Conservation (phyloP, 2,888 invertebrate species). For the Sminthurides aquaticus region DNA sequence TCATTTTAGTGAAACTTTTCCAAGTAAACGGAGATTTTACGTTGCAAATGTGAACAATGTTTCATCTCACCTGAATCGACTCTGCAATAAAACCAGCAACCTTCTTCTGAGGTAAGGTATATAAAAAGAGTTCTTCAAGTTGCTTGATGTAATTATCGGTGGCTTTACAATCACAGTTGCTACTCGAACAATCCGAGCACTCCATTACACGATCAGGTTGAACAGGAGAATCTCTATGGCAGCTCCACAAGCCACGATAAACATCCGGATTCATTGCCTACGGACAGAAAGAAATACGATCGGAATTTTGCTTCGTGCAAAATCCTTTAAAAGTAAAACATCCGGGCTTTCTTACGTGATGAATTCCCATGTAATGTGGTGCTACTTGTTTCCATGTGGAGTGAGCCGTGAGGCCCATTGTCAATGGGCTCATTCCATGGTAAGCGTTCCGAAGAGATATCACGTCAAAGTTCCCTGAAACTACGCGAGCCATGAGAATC, state of each 20-base stretch:
- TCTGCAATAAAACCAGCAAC: constrained; percentile 90
- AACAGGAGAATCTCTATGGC: constrained; percentile 82
- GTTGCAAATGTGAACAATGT: not conserved
- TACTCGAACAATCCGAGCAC: constrained; percentile 45
- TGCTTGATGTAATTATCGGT: constrained; percentile 74
- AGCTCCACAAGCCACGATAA: constrained; percentile 84
- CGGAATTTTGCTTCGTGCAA: not conserved
- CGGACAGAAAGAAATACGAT: no score
- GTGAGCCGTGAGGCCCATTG: constrained; percentile 73
- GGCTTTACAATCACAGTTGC: constrained; percentile 49
- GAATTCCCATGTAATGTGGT: constrained; percentile 63
- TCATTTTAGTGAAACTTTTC: no score
- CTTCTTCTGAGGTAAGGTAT: constrained; percentile 66
- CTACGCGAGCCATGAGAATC: constrained; percentile 71
- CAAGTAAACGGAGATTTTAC: not conserved
- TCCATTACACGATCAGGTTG: constrained; percentile 63
- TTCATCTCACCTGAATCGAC: constrained; percentile 73
- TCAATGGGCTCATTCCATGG: constrained; percentile 81
- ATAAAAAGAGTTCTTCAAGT: constrained; percentile 67
- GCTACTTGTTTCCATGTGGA: constrained; percentile 70
- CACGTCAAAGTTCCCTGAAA: constrained; percentile 77
- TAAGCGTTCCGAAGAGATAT: constrained; percentile 81
- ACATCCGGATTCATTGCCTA: constrained; percentile 88
- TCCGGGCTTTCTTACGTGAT: constrained; percentile 62
- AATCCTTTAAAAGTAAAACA: not conserved